These are phyloP conservation scores for Spizella passerina DNA, from an alignment of 2,797 vertebrate genomes.

Conservation along the genomic window DNA sequence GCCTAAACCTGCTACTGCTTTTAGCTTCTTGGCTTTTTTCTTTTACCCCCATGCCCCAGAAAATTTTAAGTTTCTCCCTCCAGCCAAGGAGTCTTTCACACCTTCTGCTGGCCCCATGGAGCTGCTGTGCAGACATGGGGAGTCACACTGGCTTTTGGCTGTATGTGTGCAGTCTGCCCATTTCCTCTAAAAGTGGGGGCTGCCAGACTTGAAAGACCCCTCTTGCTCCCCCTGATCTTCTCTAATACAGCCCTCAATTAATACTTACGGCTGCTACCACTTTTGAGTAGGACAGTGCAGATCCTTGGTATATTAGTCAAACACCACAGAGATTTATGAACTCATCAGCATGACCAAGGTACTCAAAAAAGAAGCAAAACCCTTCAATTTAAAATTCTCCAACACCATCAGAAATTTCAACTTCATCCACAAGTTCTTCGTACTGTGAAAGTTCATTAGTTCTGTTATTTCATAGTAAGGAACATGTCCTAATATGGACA, in stretches of 20 bases:
- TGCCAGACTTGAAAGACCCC: neutral
- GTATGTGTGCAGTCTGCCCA: accelerated
- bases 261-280: neutral
- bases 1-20: neutral
- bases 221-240: neutral
- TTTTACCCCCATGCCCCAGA: neutral
- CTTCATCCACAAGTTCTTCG: constrained; percentile 5
- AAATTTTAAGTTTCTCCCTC: neutral
- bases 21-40: neutral
- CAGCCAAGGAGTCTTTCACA: neutral
- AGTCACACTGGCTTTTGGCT: neutral
- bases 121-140: neutral
- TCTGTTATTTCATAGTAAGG: neutral
- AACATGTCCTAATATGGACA: constrained; percentile 63
- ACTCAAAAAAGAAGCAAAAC: neutral
- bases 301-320: neutral
- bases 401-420: neutral
- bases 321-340: neutral
- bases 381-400: neutral
- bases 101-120: neutral
- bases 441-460: neutral
- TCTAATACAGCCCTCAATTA: neutral
- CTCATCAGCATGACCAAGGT: neutral
- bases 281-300: neutral
- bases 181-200: neutral